Evolutionary conservation across 2,797 vertebrate genomes (phyloP).

Genomic region (Sebastes oblongus): DNA sequence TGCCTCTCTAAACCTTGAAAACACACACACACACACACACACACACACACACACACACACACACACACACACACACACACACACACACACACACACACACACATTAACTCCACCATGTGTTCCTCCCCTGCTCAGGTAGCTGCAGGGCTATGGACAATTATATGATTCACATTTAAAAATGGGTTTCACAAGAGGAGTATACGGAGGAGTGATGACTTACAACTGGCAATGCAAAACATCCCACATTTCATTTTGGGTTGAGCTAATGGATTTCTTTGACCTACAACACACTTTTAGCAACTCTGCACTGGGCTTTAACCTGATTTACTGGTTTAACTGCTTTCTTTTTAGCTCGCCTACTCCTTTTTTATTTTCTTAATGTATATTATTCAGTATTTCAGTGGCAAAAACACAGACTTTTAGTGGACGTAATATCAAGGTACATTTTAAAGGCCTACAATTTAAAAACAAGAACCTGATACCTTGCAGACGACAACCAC

Average conservation of each 20-base stretch:
- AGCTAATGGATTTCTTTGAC: slow-evolving; percentile 31
- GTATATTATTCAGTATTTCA: not conserved
- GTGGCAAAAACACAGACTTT: not conserved
- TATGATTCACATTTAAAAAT: slow-evolving; percentile 8
- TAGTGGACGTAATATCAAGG: not conserved
- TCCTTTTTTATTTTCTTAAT: not conserved
- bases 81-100: too few species aligned
- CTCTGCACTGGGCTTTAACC: not conserved
- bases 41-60: too few species aligned
- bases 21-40: too few species aligned
- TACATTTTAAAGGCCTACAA: not conserved
- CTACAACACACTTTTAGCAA: slow-evolving; percentile 8
- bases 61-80: too few species aligned
- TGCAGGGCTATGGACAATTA: not conserved
- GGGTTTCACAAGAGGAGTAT: slow-evolving; percentile 6
- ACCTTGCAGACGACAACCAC: not conserved
- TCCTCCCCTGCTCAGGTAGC: not conserved
- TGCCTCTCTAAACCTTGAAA: not conserved
- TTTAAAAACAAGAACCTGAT: not conserved
- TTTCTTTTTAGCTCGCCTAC: not conserved
- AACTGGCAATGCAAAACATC: not conserved
- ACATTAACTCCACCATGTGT: not conserved
- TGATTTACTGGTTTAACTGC: slow-evolving; percentile 37
- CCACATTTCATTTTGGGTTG: not conserved
- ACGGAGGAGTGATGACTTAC: not conserved